Conservation (phyloP, 2,888 invertebrate species). For the Hydrotaea diabolus region DNA sequence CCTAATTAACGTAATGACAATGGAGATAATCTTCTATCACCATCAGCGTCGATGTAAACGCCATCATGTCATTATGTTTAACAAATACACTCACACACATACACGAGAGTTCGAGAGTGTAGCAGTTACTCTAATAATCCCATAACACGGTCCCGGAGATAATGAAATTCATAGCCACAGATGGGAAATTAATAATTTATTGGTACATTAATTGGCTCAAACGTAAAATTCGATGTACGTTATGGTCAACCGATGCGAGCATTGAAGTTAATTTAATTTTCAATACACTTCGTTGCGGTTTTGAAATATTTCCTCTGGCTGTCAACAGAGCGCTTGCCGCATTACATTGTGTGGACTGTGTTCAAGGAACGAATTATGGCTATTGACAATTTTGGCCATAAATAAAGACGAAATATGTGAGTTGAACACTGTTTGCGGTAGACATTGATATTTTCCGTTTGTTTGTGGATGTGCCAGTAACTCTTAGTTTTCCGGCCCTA, state of each 20-base stretch:
- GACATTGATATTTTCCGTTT: neutral
- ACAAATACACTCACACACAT: neutral
- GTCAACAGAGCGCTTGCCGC: neutral
- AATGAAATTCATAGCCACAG: conserved; percentile 30
- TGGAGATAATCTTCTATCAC: neutral
- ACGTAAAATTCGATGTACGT: neutral
- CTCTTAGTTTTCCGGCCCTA: neutral
- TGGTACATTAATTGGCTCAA: conserved; percentile 26
- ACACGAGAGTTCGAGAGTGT: neutral
- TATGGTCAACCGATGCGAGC: neutral
- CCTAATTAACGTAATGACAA: neutral
- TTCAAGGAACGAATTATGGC: conserved; percentile 1
- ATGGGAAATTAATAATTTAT: conserved; percentile 39
- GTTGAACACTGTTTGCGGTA: neutral
- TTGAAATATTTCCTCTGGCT: neutral
- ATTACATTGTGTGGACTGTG: neutral
- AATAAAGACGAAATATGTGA: neutral
- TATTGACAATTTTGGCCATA: neutral
- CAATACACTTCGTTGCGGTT: neutral
- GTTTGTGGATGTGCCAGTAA: neutral
- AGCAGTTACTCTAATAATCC: neutral
- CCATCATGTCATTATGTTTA: neutral
- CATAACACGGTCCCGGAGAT: neutral
- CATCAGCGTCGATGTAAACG: neutral
- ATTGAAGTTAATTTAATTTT: conserved; percentile 4